Base-by-base conservation (phyloP, 2,888 invertebrate species). In the Agapostemon virescens region DNA sequence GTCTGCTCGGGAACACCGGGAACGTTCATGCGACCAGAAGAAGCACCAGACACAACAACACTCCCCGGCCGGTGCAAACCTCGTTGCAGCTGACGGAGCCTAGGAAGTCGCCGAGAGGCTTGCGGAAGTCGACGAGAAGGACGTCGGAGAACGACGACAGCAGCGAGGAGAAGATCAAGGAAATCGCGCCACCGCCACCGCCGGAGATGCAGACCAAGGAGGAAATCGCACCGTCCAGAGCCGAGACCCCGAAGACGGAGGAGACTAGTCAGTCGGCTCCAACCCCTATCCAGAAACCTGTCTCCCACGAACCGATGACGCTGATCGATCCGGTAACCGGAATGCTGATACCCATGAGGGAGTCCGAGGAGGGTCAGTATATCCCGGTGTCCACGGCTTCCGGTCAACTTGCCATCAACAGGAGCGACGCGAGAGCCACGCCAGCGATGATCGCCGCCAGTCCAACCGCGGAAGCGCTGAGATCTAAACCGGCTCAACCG, bases 321-420 rank as follows among this genome's bases (percentile, higher is more conserved):
- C 90, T 96, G 26, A 96, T 96, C 63, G 96, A 96, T 92, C 96
- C 96, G 0, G 96, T 96, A 0, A 96, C 96, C 0, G 96, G 96
- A 2, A 93, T 96, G 86, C 93, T 96, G 45, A 95, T 95, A 76
- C 95, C 95, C 0, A 95, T 95, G 94, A 93, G 95, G 88, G 95
- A 96, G 86, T 95, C 95, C 68, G 96, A 96, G 89, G 96, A 96
- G 89, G 95, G 95, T 17, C 94, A 95, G 86, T 95, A 95, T 89
- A 94, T 95, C 77, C 95, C 95, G 2, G 93, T 95, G 36, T 93
- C 94, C 0, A 89, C 90, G 4, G 67, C 87, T 4, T 80, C 90
- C 2, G 84, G 77, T 66, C 88, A 83, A 67, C 71, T 88, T 49
- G 83, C 87, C 45, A 83, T 86, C 5, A 69, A 87, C 42, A 86